These are phyloP conservation scores for Hyla sarda DNA, from an alignment of 2,113 vertebrate species.

Conservation along the genomic window DNA sequence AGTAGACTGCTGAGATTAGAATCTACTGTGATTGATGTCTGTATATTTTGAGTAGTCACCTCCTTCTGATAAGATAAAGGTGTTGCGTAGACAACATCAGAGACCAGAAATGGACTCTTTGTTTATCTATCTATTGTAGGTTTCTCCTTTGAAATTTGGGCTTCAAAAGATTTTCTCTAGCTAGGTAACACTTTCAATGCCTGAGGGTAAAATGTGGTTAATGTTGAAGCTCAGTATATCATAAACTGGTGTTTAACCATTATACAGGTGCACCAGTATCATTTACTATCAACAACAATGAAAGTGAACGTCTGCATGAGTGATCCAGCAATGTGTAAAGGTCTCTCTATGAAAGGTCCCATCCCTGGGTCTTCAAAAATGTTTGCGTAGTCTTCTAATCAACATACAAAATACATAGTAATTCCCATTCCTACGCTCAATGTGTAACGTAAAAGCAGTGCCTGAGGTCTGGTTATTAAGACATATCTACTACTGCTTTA, in stretches of 20 bases:
- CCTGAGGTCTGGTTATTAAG: too few relatives aligned
- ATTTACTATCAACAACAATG: too few relatives aligned
- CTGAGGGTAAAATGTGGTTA: neutral
- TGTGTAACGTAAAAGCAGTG: too few relatives aligned
- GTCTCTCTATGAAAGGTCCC: too few relatives aligned
- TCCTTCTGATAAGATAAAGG: conserved; percentile 28
- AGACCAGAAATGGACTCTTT: neutral
- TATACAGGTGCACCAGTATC: neutral
- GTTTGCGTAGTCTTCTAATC: too few relatives aligned
- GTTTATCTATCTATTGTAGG: neutral
- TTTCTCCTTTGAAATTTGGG: neutral
- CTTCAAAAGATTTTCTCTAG: neutral
- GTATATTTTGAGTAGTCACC: neutral
- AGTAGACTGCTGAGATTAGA: neutral
- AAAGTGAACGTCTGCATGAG: too few relatives aligned
- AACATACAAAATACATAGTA: too few relatives aligned
- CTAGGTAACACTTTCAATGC: neutral
- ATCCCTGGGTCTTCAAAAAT: too few relatives aligned
- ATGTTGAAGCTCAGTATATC: neutral
- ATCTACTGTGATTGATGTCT: neutral
- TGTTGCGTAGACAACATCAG: neutral
- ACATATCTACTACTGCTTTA: too few relatives aligned
- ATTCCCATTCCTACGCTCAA: too few relatives aligned
- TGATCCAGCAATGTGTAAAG: too few relatives aligned
- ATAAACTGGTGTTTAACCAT: neutral